Percentiles rank a stretch among this genome's conserved stretches.
These are phyloP conservation scores for Plebejus anna DNA, from an alignment of 2,888 invertebrate species.

Conservation along the genomic window DNA sequence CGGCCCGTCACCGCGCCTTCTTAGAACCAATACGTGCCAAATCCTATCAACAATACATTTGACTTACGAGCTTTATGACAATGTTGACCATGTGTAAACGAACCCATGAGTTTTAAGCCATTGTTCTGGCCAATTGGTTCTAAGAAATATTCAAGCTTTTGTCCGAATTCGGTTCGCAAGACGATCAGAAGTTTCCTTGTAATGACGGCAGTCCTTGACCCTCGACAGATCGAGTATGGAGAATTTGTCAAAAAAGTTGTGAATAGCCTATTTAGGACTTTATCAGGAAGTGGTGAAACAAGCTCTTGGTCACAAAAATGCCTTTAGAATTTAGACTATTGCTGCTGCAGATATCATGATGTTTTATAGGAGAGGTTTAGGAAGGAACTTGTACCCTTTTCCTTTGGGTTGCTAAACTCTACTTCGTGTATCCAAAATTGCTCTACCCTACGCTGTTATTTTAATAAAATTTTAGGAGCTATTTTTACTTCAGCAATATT, in stretches of 20 bases:
- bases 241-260: no score
- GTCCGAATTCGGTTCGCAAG: neutral
- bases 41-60: slow-evolving; percentile 40
- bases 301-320: no score
- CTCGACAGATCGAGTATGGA: neutral
- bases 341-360: no score
- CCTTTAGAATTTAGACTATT: no score
- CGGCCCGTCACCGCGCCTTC: slow-evolving; percentile 69
- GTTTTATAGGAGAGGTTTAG: no score
- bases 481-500: neutral
- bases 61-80: slow-evolving; percentile 34
- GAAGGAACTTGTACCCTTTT: no score
- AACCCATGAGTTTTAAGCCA: neutral
- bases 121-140: neutral
- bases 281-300: no score
- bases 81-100: neutral
- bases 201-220: neutral
- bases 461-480: neutral
- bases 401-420: no score
- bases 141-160: neutral
- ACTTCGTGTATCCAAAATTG: neutral
- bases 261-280: no score
- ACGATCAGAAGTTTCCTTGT: neutral
- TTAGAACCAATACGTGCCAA: slow-evolving; percentile 59
- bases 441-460: neutral